Percentiles rank a stretch among this genome's conserved stretches.
Conservation (phyloP, 2,888 invertebrate species). For the Eucriotettix oculatus region DNA sequence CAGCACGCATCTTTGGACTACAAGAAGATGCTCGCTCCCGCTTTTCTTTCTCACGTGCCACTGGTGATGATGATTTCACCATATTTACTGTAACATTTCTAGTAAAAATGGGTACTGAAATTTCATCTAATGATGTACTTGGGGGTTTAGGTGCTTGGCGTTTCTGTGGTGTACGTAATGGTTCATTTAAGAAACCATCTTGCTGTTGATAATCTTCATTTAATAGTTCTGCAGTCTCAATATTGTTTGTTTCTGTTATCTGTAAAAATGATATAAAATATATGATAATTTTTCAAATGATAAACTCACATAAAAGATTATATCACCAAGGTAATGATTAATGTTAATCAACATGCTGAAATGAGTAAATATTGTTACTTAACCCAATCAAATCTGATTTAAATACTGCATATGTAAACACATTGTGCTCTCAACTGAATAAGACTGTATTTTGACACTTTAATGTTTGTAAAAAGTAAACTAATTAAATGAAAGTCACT, state of each 20-base stretch:
- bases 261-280: not conserved
- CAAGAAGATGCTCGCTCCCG: conserved; percentile 48
- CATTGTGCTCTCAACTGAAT: too few relatives aligned
- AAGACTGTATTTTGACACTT: too few relatives aligned
- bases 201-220: not conserved
- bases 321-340: too few relatives aligned
- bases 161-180: conserved; percentile 27
- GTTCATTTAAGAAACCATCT: not conserved
- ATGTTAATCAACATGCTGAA: too few relatives aligned
- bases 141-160: conserved; percentile 65
- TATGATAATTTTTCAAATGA: too few relatives aligned
- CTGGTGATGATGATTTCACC: conserved; percentile 47
- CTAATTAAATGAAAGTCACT: too few relatives aligned
- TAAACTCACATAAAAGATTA: too few relatives aligned
- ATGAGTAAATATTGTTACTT: too few relatives aligned
- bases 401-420: too few relatives aligned
- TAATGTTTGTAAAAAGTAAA: too few relatives aligned
- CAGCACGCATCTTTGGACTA: conserved; percentile 35
- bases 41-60: conserved; percentile 58
- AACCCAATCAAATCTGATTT: too few relatives aligned
- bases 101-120: conserved; percentile 21
- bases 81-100: conserved; percentile 34
- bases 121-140: conserved; percentile 24
- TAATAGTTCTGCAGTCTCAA: not conserved
- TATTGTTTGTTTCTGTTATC: not conserved